Evolutionary conservation across 2,113 vertebrate species (phyloP).

Genomic region (Perca schrenkii): DNA sequence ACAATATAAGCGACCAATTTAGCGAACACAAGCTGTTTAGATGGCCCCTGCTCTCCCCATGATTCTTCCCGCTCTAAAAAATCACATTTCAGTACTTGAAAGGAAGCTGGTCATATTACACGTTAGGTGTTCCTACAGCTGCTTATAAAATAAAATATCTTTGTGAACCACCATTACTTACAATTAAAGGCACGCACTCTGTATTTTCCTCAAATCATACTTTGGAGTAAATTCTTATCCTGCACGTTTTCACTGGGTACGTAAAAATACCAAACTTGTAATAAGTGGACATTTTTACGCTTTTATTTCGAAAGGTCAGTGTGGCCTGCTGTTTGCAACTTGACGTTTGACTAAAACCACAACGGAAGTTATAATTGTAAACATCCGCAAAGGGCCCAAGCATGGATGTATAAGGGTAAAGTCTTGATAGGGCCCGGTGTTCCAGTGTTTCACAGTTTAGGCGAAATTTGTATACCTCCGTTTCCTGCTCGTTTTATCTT

Average conservation of each 20-base stretch:
- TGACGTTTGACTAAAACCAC: neutral
- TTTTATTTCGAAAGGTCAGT: constrained; percentile 17
- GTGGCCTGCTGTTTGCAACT: neutral
- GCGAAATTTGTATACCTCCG: too few species aligned
- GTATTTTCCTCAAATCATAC: neutral
- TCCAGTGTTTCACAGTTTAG: too few species aligned
- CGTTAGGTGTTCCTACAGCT: accelerated
- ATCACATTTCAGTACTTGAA: neutral
- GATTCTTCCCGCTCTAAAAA: constrained; percentile 63
- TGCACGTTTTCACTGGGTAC: neutral
- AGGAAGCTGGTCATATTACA: neutral
- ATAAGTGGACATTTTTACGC: neutral
- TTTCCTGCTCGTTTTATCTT: too few species aligned
- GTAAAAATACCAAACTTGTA: neutral
- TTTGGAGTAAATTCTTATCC: too few species aligned
- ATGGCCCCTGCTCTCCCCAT: too few species aligned
- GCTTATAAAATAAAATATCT: constrained; percentile 43
- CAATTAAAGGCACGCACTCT: neutral
- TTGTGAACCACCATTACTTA: neutral
- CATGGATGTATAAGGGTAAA: too few species aligned
- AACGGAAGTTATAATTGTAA: neutral
- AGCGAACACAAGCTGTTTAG: accelerated
- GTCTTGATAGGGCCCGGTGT: too few species aligned
- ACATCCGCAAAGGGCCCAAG: neutral
- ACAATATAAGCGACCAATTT: accelerated